Evolutionary conservation across 2,888 invertebrate species (phyloP), one percentile per base, ranked within the genome.

Genomic region (Leucoptera coffeella): DNA sequence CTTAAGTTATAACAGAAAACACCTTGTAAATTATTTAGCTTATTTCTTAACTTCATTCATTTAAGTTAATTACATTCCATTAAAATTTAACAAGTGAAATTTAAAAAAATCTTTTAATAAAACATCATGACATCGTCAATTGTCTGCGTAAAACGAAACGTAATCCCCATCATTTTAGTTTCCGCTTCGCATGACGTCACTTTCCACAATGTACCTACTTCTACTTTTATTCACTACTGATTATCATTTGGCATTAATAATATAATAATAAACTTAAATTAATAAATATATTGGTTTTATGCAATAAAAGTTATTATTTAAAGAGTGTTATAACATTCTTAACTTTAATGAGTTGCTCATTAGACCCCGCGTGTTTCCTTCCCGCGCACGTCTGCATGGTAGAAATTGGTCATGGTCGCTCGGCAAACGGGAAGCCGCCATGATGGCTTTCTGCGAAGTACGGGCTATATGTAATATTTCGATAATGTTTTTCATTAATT

Each of bases 361-460:
- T 26, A 26, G 19, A 50, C 69, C 47, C 69, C 67, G 75, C 76
- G 75, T 75, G 73, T 67, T 74, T 62, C 73, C 73, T 77, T 77
- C 77, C 77, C 78, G 79, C 78, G 79, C 77, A 78, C 74, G 74
- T 74, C 77, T 69, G 72, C 72, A 71, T 73, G 74, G 74, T 75
- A 74, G 77, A 75, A 77, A 74, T 77, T 74, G 76, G 77, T 72
- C 74, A 71, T 71, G 71, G 71, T 69, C 69, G 69, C 67, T 55
- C 64, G 67, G 60, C 62, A 71, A 71, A 69, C 71, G 69, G 71
- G 67, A 72, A 67, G 80, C 82, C 82, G 84, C 84, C 84, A 85
- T 85, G 82, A 83, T 82, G 83, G 81, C 82, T 81, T 81, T 78
- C 77, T 75, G 76, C 75, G 75, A 75, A 77, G 77, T 75, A 77